These are phyloP conservation scores for Pachyramphus minor DNA, from an alignment of 2,113 vertebrate genomes.

Conservation along the genomic window DNA sequence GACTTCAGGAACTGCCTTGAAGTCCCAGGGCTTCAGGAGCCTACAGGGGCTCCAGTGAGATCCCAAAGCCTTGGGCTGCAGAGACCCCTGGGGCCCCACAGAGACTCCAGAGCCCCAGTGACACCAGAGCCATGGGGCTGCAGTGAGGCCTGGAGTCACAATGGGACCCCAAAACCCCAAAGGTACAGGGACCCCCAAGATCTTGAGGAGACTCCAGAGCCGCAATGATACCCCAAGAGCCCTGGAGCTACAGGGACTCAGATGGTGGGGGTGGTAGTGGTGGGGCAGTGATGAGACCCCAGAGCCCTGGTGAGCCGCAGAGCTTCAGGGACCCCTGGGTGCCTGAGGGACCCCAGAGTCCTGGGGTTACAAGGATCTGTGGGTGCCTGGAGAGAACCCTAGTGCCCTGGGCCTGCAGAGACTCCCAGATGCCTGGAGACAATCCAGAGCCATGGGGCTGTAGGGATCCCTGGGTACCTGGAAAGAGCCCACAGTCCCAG, in stretches of 20 bases:
- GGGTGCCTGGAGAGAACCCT: neutral
- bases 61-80: neutral
- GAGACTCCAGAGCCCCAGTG: neutral
- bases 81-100: rapidly evolving
- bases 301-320: neutral
- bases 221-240: neutral
- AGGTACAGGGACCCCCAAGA: no score
- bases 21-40: neutral
- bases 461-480: neutral
- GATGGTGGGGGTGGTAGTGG: no score
- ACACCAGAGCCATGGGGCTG: neutral
- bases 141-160: rapidly evolving
- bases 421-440: neutral
- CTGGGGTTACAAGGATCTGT: neutral
- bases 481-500: neutral
- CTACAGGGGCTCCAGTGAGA: no score
- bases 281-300: neutral
- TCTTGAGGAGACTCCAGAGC: neutral
- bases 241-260: neutral
- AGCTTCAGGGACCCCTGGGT: neutral
- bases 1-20: neutral
- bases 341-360: neutral
- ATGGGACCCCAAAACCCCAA: neutral
- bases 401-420: neutral
- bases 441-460: neutral